These are phyloP conservation scores for Pararge aegeria DNA, from an alignment of 1,140 invertebrate species.

Conservation along the genomic window DNA sequence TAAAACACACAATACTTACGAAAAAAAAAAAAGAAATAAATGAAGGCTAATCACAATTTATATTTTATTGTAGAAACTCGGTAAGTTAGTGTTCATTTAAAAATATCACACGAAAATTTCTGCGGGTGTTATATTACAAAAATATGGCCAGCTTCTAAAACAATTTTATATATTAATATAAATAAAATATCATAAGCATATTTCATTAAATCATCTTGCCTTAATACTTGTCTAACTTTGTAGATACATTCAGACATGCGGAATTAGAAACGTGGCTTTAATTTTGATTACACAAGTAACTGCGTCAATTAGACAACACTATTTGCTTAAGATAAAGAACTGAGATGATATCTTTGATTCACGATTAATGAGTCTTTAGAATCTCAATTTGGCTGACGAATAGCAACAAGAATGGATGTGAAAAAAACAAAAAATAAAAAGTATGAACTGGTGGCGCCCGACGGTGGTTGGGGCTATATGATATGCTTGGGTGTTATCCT, in stretches of 20 bases:
- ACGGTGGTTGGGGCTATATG: slow-evolving; percentile 64
- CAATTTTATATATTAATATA: too few relatives aligned
- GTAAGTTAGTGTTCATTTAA: too few relatives aligned
- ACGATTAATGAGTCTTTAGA: background rate
- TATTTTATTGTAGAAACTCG: too few relatives aligned
- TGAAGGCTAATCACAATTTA: too few relatives aligned
- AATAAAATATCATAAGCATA: background rate
- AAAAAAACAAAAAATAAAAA: slow-evolving; percentile 35
- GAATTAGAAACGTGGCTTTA: background rate
- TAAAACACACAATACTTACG: too few relatives aligned
- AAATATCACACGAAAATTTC: too few relatives aligned
- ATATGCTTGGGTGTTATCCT: slow-evolving; percentile 47
- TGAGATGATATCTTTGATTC: background rate
- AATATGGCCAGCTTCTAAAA: background rate
- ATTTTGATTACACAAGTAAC: background rate
- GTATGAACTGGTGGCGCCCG: slow-evolving; percentile 52
- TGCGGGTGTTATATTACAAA: too few relatives aligned
- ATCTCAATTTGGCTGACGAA: background rate
- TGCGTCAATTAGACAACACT: background rate
- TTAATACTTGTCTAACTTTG: background rate
- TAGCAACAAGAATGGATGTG: slow-evolving; percentile 27
- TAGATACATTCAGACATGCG: background rate
- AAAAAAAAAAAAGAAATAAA: too few relatives aligned
- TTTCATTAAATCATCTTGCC: background rate
- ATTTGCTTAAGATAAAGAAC: slow-evolving; percentile 2